These are phyloP conservation scores for Metaphire vulgaris DNA, from an alignment of 1,140 invertebrate species.

Conservation along the genomic window DNA sequence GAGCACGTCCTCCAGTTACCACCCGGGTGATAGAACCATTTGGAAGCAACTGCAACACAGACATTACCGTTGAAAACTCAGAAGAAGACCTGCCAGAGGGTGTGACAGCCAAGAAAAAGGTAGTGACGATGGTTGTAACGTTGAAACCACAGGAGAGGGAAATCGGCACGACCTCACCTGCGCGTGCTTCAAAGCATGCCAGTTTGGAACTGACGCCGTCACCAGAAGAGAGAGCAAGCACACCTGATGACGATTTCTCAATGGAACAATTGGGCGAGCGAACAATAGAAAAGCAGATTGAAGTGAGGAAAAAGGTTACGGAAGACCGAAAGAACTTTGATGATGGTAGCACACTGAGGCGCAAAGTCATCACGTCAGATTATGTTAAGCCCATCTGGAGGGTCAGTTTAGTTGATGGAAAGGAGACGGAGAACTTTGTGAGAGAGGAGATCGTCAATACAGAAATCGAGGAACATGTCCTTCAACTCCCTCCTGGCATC, in stretches of 20 bases:
- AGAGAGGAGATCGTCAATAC: conserved; percentile 8
- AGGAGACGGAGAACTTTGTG: not conserved
- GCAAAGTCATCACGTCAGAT: conserved; percentile 7
- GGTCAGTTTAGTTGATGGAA: not conserved
- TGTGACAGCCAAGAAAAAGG: conserved; percentile 5
- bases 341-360: conserved; percentile 8
- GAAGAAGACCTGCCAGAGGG: not conserved
- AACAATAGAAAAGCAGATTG: conserved; percentile 5
- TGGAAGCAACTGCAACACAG: conserved; percentile 13
- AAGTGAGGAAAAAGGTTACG: not conserved
- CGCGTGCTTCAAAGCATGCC: not conserved
- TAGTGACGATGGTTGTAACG: conserved; percentile 16
- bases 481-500: conserved; percentile 11
- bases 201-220: not conserved
- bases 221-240: not conserved
- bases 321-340: not conserved
- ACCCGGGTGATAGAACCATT: conserved; percentile 16
- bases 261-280: not conserved
- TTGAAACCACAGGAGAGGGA: conserved; percentile 4
- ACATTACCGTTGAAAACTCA: not conserved
- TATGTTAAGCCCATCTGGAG: conserved; percentile 4
- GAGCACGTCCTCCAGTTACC: conserved; percentile 10
- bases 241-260: not conserved
- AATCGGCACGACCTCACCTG: not conserved
- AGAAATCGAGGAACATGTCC: conserved; percentile 9